Conservation (phyloP, 2,113 vertebrate genomes). For the Montifringilla adamsi region DNA sequence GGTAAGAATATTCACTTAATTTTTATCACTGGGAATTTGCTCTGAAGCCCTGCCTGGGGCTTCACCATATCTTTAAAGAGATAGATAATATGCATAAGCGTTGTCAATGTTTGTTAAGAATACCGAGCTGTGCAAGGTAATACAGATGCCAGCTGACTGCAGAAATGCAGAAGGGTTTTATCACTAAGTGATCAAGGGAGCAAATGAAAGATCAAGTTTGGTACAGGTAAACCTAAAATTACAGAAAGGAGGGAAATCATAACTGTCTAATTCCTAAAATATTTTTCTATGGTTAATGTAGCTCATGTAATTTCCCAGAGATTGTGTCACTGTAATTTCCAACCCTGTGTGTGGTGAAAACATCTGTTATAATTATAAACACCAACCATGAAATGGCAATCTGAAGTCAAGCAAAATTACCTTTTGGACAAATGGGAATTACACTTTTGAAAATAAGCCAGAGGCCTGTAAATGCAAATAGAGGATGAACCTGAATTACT, state of each 20-base stretch:
- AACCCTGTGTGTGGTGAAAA: neutral
- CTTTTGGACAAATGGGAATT: neutral
- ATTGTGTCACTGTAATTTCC: constrained; percentile 10
- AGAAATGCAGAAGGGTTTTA: neutral
- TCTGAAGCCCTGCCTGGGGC: neutral
- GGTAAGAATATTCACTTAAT: neutral
- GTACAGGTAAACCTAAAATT: neutral
- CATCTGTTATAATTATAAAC: constrained; percentile 15
- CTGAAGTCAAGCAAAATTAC: neutral
- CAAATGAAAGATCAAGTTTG: neutral
- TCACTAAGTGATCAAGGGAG: neutral
- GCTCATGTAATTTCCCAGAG: constrained; percentile 11
- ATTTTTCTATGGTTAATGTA: neutral
- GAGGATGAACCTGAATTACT: neutral
- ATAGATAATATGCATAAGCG: neutral
- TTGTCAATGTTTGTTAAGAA: neutral
- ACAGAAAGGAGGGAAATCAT: neutral
- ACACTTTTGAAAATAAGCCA: neutral
- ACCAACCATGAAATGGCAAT: neutral
- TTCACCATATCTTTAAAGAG: neutral
- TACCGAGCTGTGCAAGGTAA: neutral
- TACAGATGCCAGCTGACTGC: neutral
- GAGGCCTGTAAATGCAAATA: neutral
- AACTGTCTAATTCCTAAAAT: neutral
- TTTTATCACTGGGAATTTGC: neutral